Base-by-base conservation (phyloP, 30 jellyfish, hydroid and myxozoan genomes). In the Hydractinia echinata region DNA sequence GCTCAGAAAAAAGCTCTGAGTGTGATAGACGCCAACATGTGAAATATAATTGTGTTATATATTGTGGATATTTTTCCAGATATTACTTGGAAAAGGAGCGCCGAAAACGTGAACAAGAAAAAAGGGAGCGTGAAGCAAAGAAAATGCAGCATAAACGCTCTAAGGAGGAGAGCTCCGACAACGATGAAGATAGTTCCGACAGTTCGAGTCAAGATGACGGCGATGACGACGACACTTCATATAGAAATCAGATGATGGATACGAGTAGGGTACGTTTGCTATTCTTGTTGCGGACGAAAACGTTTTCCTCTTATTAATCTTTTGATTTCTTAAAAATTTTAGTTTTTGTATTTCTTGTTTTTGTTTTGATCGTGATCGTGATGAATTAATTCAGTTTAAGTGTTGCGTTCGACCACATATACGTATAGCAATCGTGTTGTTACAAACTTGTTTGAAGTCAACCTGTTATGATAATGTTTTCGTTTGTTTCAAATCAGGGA, bases 211-310 rank as follows among this genome's bases (percentile, higher is more conserved):
- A 77, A 9, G 79, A 30, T n/a, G 85, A 77, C 21, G 85, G 55
- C 13, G 58, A 77, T 61, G 85, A 77, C 13, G 85, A 77, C 53
- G 85, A 77, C 18, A 30, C 79, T 6, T 51, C 85, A n/a, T 77
- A 77, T 30, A 56, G 85, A 8, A 77, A 58, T 9, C 85, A 77
- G 60, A 77, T 77, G 85, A 77, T 4, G 60, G 69, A 15, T 19
- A 58, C 2, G 44, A 30, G 44, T 30, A 30, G 44, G 44, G 44
- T 30, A 30, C 44, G 44, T n/a, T n/a, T n/a, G n/a, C n/a, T n/a
- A n/a, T n/a, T n/a, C n/a, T n/a, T n/a, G n/a, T n/a, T n/a, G n/a
- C n/a, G n/a, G n/a, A n/a, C n/a, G n/a, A n/a, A n/a, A n/a, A n/a
- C n/a, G n/a, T 30, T 30, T 30, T 30, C 1, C 44, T 30, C 44